Conservation (phyloP, 1,140 invertebrate species). For the Watersipora subatra region DNA sequence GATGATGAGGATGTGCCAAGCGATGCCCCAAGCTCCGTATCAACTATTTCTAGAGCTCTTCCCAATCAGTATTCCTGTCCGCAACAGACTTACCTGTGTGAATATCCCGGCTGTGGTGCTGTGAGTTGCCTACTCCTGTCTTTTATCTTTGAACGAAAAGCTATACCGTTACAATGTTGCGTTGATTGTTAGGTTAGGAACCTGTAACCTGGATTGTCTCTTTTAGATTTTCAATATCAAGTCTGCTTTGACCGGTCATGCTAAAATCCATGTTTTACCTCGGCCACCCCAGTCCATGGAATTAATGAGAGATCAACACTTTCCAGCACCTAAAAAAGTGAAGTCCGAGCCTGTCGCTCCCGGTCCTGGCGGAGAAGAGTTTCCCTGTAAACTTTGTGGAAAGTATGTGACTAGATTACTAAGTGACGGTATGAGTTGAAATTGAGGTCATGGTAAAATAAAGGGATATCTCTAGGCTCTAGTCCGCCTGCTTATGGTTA, state of each 20-base stretch:
- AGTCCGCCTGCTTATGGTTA: too few species aligned
- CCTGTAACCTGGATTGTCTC: too few species aligned
- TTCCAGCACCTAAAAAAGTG: not conserved
- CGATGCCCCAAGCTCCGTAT: constrained; percentile 8
- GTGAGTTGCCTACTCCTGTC: constrained; percentile 42
- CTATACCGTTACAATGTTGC: too few species aligned
- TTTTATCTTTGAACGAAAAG: constrained; percentile 12
- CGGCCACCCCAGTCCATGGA: constrained; percentile 2
- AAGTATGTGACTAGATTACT: not conserved
- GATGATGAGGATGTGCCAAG: not conserved
- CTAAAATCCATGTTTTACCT: constrained; percentile 50
- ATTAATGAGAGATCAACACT: not conserved
- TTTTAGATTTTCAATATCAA: constrained; percentile 65
- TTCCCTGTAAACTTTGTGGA: constrained; percentile 3
- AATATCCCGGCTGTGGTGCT: constrained; percentile 53
- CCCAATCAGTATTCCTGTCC: constrained; percentile 29
- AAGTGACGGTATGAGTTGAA: too few species aligned
- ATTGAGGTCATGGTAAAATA: too few species aligned
- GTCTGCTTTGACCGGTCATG: constrained; percentile 61
- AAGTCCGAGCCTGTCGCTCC: not conserved
- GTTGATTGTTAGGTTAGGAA: too few species aligned
- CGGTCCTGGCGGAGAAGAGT: not conserved
- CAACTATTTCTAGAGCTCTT: constrained; percentile 7
- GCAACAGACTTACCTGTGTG: constrained; percentile 46
- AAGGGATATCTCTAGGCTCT: too few species aligned